Conservation (phyloP, 2,888 invertebrate genomes). For the Octodonta nipae region DNA sequence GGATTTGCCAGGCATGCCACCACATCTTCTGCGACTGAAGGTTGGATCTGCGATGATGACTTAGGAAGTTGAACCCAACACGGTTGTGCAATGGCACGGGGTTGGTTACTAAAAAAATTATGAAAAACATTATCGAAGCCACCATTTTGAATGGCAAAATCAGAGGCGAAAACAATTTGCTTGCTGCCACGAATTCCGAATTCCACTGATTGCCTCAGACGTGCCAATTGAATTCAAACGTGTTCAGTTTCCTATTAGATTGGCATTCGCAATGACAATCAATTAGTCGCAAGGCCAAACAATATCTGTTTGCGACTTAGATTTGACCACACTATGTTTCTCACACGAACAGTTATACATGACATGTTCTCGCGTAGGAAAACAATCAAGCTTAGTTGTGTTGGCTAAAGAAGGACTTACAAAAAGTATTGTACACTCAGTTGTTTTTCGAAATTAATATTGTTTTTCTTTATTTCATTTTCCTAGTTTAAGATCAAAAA, state of each 20-base stretch:
- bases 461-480: neutral
- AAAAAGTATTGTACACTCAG: neutral
- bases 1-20: slow-evolving; percentile 9
- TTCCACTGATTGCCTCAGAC: neutral
- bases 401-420: too few species aligned
- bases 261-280: slow-evolving; percentile 4
- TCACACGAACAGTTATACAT: neutral
- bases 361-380: slow-evolving; percentile 1
- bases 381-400: neutral
- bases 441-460: neutral
- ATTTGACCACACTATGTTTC: slow-evolving; percentile 2
- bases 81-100: slow-evolving; percentile 3
- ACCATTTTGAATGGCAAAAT: slow-evolving; percentile 3
- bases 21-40: slow-evolving; percentile 6
- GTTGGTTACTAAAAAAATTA: neutral
- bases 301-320: slow-evolving; percentile 4
- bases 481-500: too few species aligned
- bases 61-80: slow-evolving; percentile 1
- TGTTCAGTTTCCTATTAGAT: slow-evolving; percentile 3
- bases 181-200: neutral
- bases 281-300: slow-evolving; percentile 4
- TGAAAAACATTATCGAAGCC: slow-evolving; percentile 3
- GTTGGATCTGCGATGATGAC: neutral
- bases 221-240: slow-evolving; percentile 3
- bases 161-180: slow-evolving; percentile 2